Conservation (phyloP, 2,797 vertebrate genomes). For the Sphenopsis melanotis region DNA sequence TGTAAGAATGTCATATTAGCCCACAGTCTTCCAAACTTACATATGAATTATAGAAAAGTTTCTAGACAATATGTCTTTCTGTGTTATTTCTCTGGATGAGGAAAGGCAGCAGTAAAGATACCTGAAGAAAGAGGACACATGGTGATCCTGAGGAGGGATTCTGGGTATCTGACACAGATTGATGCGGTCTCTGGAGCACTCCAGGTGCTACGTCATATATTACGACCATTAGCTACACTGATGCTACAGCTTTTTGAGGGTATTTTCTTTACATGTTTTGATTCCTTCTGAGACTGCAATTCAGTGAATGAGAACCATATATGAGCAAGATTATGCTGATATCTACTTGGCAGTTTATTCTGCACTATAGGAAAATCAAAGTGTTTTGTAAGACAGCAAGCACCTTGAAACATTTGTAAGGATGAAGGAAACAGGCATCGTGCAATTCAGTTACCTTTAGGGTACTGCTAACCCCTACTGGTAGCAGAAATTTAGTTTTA, state of each 20-base stretch:
- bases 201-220: not conserved
- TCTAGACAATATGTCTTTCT: not conserved
- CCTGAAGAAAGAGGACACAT: not conserved
- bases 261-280: not conserved
- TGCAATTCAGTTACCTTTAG: not conserved
- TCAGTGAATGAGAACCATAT: not conserved
- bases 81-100: not conserved
- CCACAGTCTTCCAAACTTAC: not conserved
- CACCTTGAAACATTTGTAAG: not conserved
- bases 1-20: not conserved
- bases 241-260: not conserved
- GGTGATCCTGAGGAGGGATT: accelerated
- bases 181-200: not conserved
- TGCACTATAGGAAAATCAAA: not conserved
- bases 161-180: not conserved
- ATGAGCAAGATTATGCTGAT: not conserved
- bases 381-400: not conserved
- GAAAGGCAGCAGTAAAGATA: not conserved
- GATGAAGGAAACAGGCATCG: not conserved
- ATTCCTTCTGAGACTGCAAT: not conserved
- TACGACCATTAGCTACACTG: not conserved
- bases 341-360: not conserved
- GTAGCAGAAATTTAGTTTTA: not conserved
- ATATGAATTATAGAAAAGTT: not conserved
- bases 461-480: not conserved